These are phyloP conservation scores for Dasyurus viverrinus DNA, from an alignment of 2,113 vertebrate species.

Conservation along the genomic window DNA sequence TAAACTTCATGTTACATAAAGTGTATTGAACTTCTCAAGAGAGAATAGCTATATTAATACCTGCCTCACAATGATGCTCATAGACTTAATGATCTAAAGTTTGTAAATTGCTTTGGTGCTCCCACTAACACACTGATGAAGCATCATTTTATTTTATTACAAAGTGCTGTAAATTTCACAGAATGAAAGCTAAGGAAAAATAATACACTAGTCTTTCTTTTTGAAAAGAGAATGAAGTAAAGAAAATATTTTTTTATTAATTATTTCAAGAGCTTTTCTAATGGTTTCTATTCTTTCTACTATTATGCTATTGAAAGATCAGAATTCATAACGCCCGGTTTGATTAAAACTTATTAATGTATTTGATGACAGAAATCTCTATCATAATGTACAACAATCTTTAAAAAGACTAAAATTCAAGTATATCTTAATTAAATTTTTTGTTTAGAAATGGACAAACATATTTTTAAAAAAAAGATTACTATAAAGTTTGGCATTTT, in stretches of 20 bases:
- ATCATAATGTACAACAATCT: background rate
- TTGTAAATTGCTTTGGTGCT: slow-evolving; percentile 76
- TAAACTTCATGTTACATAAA: slow-evolving; percentile 72
- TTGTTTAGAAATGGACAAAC: slow-evolving; percentile 67
- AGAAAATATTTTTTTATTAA: slow-evolving; percentile 57
- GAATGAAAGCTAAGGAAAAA: slow-evolving; percentile 75
- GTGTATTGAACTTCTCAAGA: slow-evolving; percentile 69
- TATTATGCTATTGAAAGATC: slow-evolving; percentile 27
- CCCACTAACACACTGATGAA: slow-evolving; percentile 72
- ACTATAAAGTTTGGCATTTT: slow-evolving; percentile 94
- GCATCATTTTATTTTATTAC: slow-evolving; percentile 76
- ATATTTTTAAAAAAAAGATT: slow-evolving; percentile 85
- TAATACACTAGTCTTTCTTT: slow-evolving; percentile 64
- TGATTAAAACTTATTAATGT: slow-evolving; percentile 6
- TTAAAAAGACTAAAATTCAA: slow-evolving; percentile 64
- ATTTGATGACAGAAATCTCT: slow-evolving; percentile 4
- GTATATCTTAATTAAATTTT: slow-evolving; percentile 72
- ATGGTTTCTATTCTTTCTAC: background rate
- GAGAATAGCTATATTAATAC: slow-evolving; percentile 75
- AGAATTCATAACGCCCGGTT: slow-evolving; percentile 40
- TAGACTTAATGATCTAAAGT: slow-evolving; percentile 71
- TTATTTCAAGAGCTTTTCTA: slow-evolving; percentile 40
- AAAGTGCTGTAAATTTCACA: slow-evolving; percentile 67
- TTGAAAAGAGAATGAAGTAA: slow-evolving; percentile 63
- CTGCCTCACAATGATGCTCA: slow-evolving; percentile 70